Conservation (phyloP, 2,888 invertebrate genomes). For the Andrena marginata region DNA sequence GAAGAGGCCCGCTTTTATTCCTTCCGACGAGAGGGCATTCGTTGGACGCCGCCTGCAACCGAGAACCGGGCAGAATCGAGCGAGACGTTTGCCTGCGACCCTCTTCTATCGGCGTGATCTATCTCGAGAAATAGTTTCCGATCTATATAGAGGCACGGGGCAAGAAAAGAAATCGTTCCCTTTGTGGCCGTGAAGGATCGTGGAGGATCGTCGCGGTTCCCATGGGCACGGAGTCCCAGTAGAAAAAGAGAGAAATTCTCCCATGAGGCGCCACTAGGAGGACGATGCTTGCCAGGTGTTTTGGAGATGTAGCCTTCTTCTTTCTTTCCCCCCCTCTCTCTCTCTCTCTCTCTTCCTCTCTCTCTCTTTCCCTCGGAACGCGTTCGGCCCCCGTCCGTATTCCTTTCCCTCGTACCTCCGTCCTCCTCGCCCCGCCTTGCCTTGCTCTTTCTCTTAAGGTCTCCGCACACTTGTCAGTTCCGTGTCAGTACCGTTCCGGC, state of each 20-base stretch:
- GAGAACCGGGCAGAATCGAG: not conserved
- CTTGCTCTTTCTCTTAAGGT: slow-evolving; percentile 47
- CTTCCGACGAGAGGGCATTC: slow-evolving; percentile 17
- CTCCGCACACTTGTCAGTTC: too few relatives aligned
- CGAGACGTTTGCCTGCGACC: slow-evolving; percentile 1
- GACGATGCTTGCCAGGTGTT: slow-evolving; percentile 79
- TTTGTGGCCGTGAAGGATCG: slow-evolving; percentile 42
- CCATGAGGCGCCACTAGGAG: slow-evolving; percentile 77
- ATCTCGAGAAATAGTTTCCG: slow-evolving; percentile 52
- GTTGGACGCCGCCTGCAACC: not conserved
- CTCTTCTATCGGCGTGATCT: slow-evolving; percentile 24
- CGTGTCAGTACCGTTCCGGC: too few relatives aligned
- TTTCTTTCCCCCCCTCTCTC: slow-evolving; percentile 44
- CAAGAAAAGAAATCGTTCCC: slow-evolving; percentile 51
- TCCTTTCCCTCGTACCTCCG: slow-evolving; percentile 44
- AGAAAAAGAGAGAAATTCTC: slow-evolving; percentile 73
- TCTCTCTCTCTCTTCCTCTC: not conserved
- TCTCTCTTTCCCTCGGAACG: slow-evolving; percentile 22
- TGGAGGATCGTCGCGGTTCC: slow-evolving; percentile 69
- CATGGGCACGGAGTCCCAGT: slow-evolving; percentile 72
- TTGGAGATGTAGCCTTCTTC: slow-evolving; percentile 65
- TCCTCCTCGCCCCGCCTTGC: slow-evolving; percentile 32
- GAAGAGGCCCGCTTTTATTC: not conserved
- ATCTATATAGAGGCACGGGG: slow-evolving; percentile 36
- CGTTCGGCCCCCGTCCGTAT: slow-evolving; percentile 11